Evolutionary conservation across 2,888 invertebrate species (phyloP), one percentile per base, ranked within the genome.

Genomic region (Cheilosia variabilis): DNA sequence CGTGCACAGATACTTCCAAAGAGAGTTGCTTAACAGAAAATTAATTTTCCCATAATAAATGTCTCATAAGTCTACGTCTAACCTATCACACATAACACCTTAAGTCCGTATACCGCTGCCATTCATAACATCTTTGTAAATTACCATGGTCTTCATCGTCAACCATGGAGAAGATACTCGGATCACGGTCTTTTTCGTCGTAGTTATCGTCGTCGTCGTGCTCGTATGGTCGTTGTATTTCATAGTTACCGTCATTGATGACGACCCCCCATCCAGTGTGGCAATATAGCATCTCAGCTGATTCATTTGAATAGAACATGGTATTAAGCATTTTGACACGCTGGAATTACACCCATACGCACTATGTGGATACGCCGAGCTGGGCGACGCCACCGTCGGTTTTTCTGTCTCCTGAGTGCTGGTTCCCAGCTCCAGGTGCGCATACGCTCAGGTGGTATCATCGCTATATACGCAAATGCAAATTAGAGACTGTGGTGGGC

Each of bases 251-350:
- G 62, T 66, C 86, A 72, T 68, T 55, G 71, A 75, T 68, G 73
- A 53, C 72, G 86, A 86, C 86, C 86, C 86, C 86, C 86, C 81
- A 81, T 71, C 62, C 86, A 81, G 81, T 55, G 76, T 57, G 66
- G 86, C 71, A 75, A 80, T 60, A 80, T 58, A 75, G 62, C 62
- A 80, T 86, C 76, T 76, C 62, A 80, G 80, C 84, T 80, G 76
- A 86, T 80, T 86, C 81, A 81, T 86, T 86, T 86, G 80, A 81
- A 86, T 86, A 81, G 76, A 86, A 86, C 80, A 84, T 65, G 63
- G 58, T 63, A 79, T 79, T 79, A 84, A 86, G 80, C 76, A 81
- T 86, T 86, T 86, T 80, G 86, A 86, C 86, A 86, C 80, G 75
- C 73, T 80, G 76, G 80, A 76, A 60, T 86, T 86, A 72, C 76